Conservation (phyloP, 1,140 invertebrate genomes). For the Nymphalis io region DNA sequence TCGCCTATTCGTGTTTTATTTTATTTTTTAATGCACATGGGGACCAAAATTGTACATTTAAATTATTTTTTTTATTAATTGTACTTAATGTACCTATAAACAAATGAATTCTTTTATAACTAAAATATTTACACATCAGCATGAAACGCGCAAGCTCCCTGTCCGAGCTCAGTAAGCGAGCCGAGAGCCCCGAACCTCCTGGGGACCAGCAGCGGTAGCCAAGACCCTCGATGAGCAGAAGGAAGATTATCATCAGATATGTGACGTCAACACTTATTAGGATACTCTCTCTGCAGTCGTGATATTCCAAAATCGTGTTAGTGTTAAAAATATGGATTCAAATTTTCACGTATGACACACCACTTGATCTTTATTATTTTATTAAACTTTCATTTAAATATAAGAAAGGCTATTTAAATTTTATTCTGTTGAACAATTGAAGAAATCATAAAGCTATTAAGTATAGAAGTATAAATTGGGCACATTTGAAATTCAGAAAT, state of each 20-base stretch:
- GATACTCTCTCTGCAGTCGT: conserved; percentile 62
- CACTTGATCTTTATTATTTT: not conserved
- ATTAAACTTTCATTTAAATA: no score
- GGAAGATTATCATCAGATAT: conserved; percentile 52
- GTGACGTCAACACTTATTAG: conserved; percentile 61
- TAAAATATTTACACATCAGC: conserved; percentile 42
- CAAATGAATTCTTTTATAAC: not conserved
- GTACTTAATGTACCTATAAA: no score
- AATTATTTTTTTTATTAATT: not conserved
- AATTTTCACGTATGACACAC: not conserved
- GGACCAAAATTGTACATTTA: no score
- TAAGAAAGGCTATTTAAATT: no score
- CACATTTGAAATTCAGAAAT: no score
- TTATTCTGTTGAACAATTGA: no score
- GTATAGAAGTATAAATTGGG: no score
- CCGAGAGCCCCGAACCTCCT: conserved; percentile 39
- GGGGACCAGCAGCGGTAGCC: conserved; percentile 57
- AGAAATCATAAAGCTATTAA: no score
- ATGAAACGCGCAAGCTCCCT: conserved; percentile 81
- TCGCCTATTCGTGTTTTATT: no score
- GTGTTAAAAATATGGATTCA: not conserved
- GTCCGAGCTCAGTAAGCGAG: conserved; percentile 77
- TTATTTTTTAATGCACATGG: not conserved
- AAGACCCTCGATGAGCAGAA: conserved; percentile 36
- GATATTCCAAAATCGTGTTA: conserved; percentile 27